Base-by-base conservation (phyloP, 2,797 vertebrate species). In the Labeo calbasu region DNA sequence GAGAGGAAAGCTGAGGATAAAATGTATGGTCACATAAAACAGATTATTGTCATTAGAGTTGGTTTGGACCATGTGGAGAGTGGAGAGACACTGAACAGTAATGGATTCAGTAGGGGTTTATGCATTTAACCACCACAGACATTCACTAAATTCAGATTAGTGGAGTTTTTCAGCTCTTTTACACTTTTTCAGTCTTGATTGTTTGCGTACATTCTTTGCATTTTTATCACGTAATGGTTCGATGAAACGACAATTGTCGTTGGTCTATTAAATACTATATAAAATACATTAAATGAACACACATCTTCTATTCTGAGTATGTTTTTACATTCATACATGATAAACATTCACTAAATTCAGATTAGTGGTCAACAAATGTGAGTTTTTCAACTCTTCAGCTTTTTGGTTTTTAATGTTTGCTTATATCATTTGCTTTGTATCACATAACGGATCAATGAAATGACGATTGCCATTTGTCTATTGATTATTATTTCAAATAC, bases 1-100 rank as follows among this genome's bases (percentile, higher is more conserved):
- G 50, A 72, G 69, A 83, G 85, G 80, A 82, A 61, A 79, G 73
- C 82, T 79, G 80, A 85, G 83, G 71, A 88, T 82, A 61, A 81
- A 86, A 88, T 28, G 76, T 59, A 61, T 76, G 79, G 71, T 77
- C 63, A 85, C 72, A 76, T 32, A 50, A 77, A 77, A 81, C 79
- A 85, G 19, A 57, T 81, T 68, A 68, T 23, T 68, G 51, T 14
- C 57, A 82, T 50, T 57, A 3, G 32, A 48, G 69, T 53, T 73
- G 36, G 36, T 79, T 80, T 51, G 5, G 55, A 32, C 28, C 48
- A 15, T 48, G 71, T 63, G 50, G 71, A 43, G 57, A 21, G 25
- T 68, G 59, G 32, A 73, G 57, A 83, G 81, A 66, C 80, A 63
- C n/a, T 82, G 55, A 61, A 63, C 32, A 48, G 59, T 53, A 43